Base-by-base conservation (phyloP, 2,113 vertebrate genomes). In the Xiphophorus couchianus region DNA sequence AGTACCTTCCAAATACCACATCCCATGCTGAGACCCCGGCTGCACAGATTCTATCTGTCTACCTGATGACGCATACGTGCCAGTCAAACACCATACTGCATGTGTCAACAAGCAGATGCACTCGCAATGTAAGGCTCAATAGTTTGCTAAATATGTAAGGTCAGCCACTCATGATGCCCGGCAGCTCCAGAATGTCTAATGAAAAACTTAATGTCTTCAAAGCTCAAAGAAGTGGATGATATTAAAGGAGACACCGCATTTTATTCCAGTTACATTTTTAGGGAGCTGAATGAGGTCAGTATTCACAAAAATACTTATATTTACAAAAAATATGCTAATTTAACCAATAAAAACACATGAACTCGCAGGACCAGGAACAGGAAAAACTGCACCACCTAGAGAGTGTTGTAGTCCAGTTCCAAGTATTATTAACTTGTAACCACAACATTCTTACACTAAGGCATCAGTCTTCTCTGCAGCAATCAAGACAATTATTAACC, bases 391-490 rank as follows among this genome's bases (percentile, higher is more conserved):
- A 86, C 82, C 71, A 73, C 85, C 84, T 89, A 73, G 82, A 89
- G 86, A 88, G 90, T 81, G 76, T 87, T 67, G 25, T 86, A 82
- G 88, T 90, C 80, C 54, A 79, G 60, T 83, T 88, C 90, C 91
- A 92, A 93, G 83, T 83, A 82, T 84, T 89, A 68, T 83, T 63
- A 83, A 83, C 85, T 83, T 69, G 77, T 78, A 82, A 91, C 91
- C 90, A 74, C 92, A 90, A 70, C 90, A 91, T 93, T 93, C 90
- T 91, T 92, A 86, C 66, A 77, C 87, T 73, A 78, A 89, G 74
- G 88, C 89, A 91, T 90, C 86, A 75, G 79, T 86, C 73, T 82
- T 78, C 80, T 70, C 73, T 82, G 78, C 74, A 81, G 84, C 72
- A 77, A 78, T 66, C 78, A 72, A 54, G 85, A 71, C 90, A 89